Percentiles rank a stretch among this genome's conserved stretches.
Evolutionary conservation across 2,888 invertebrate species (phyloP).

Genomic region (Phaonia tiefii): DNA sequence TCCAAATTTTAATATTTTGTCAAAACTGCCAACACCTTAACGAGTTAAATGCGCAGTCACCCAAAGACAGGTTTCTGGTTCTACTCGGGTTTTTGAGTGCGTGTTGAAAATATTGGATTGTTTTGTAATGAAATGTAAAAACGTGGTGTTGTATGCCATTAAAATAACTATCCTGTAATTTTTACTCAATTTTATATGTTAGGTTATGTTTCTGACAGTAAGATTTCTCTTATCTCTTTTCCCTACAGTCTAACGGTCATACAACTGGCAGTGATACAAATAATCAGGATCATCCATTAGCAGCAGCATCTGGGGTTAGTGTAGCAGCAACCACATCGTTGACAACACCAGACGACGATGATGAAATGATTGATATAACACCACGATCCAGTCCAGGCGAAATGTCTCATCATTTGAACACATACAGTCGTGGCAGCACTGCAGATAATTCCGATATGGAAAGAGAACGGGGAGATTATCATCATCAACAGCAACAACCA

Average conservation of each 20-base stretch:
- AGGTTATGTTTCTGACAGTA: too few species aligned
- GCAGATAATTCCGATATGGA: constrained; percentile 77
- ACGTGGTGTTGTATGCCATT: too few species aligned
- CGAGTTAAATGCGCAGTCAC: too few species aligned
- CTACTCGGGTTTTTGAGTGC: too few species aligned
- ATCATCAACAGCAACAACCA: constrained; percentile 61
- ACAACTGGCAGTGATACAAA: constrained; percentile 67
- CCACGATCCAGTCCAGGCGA: constrained; percentile 81
- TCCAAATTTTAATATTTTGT: too few species aligned
- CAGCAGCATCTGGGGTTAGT: constrained; percentile 68
- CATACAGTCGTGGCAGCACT: constrained; percentile 69
- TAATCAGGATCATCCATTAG: constrained; percentile 75
- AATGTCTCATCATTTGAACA: constrained; percentile 70
- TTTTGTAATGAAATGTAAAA: too few species aligned
- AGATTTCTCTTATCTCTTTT: too few species aligned
- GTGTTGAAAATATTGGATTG: too few species aligned
- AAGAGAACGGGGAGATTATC: constrained; percentile 71
- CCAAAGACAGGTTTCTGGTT: too few species aligned
- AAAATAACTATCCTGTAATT: too few species aligned
- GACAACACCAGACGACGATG: constrained; percentile 80
- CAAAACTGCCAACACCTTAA: too few species aligned
- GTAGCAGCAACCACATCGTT: constrained; percentile 74
- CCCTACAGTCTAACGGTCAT: constrained; percentile 77
- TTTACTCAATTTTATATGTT: too few species aligned
- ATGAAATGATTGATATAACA: constrained; percentile 86